Conservation (phyloP, 1,140 invertebrate genomes). For the Musca domestica region DNA sequence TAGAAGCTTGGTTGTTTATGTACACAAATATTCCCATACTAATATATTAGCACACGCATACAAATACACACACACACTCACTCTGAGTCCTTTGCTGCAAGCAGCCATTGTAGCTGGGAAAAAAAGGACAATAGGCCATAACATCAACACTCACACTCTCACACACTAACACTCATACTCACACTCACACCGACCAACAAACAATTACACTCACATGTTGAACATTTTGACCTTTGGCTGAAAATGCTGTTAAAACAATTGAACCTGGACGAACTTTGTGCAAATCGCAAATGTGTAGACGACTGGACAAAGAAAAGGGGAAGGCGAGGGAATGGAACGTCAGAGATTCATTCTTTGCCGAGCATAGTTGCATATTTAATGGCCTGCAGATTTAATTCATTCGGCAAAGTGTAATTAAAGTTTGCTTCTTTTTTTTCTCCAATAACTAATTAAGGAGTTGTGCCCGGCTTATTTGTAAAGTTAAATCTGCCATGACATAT, state of each 20-base stretch:
- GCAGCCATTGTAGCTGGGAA: neutral
- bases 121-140: neutral
- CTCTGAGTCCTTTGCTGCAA: neutral
- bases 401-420: too few species aligned
- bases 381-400: too few species aligned
- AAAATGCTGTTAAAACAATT: too few species aligned
- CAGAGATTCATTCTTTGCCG: neutral
- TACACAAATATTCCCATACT: neutral
- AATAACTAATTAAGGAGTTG: too few species aligned
- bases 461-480: too few species aligned
- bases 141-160: too few species aligned
- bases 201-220: neutral
- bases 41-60: neutral
- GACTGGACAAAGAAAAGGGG: too few species aligned
- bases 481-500: too few species aligned
- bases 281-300: neutral
- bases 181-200: too few species aligned
- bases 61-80: neutral
- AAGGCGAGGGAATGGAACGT: too few species aligned
- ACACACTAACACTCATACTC: neutral
- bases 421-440: too few species aligned
- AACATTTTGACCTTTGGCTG: too few species aligned
- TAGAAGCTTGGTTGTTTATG: neutral
- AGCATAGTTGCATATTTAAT: neutral
- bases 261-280: neutral